A percentile compares a stretch with the other conserved stretches of the same genome.
These are phyloP conservation scores for Drosophila limbata DNA, from an alignment of 2,888 invertebrate genomes.

Conservation along the genomic window DNA sequence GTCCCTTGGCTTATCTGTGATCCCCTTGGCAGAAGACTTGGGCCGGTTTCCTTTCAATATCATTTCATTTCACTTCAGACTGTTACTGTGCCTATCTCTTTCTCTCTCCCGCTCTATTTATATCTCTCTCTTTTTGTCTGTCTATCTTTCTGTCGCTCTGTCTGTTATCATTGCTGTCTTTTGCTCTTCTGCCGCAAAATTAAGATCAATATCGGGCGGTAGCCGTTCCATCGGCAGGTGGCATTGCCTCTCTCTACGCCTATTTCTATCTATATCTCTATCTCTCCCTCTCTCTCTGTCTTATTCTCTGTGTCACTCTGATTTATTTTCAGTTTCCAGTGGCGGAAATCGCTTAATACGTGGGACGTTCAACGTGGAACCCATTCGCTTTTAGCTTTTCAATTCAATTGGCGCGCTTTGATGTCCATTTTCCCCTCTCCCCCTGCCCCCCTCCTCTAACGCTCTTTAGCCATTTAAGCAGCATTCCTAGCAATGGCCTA, in stretches of 20 bases:
- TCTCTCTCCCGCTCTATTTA: background rate
- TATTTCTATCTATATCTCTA: background rate
- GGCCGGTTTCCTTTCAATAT: slow-evolving; percentile 60
- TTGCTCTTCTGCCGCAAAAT: slow-evolving; percentile 59
- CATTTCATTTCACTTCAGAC: slow-evolving; percentile 51
- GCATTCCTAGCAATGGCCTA: slow-evolving; percentile 24
- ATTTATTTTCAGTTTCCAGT: slow-evolving; percentile 65
- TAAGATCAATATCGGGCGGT: slow-evolving; percentile 73
- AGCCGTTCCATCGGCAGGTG: slow-evolving; percentile 63
- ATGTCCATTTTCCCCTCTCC: slow-evolving; percentile 31
- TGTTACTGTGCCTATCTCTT: slow-evolving; percentile 5
- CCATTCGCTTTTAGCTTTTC: slow-evolving; percentile 45
- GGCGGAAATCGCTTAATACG: slow-evolving; percentile 67
- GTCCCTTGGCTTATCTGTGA: slow-evolving; percentile 1
- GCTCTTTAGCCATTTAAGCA: slow-evolving; percentile 28
- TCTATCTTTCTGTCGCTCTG: background rate
- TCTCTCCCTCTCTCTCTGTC: background rate
- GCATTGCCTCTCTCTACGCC: slow-evolving; percentile 47
- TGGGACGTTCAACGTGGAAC: slow-evolving; percentile 55
- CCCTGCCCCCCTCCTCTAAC: background rate
- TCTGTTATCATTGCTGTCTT: slow-evolving; percentile 36
- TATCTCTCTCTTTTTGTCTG: slow-evolving; percentile 7
- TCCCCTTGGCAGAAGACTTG: background rate
- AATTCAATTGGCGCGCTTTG: slow-evolving; percentile 67
- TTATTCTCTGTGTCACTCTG: slow-evolving; percentile 32